A percentile compares a stretch with the other conserved stretches of the same genome.
phyloP scores from a whole-genome alignment of 2,113 vertebrate genomes.

The Clarias gariepinus region DNA sequence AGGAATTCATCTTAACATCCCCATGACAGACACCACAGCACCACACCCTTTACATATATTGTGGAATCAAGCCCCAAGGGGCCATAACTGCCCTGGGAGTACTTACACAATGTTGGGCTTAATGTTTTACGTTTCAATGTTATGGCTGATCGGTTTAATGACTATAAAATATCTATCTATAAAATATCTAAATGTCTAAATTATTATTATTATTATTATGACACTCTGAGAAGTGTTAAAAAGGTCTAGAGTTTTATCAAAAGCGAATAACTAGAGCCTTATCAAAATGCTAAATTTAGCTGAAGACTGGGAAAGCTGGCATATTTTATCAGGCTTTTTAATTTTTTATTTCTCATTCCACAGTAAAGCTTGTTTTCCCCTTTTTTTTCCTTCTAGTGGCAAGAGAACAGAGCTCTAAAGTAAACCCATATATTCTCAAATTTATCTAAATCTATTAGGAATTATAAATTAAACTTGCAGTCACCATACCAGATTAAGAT shows the following conservation, averaged over 20 bases:
- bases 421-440: background rate
- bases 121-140: too few relatives aligned
- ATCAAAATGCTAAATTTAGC: background rate
- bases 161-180: too few relatives aligned
- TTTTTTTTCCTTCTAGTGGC: background rate
- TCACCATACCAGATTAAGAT: background rate
- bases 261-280: constrained; percentile 5
- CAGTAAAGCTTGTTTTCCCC: background rate
- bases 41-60: too few relatives aligned
- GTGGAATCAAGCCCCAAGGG: too few relatives aligned
- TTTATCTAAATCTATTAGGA: background rate
- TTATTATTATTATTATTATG: too few relatives aligned
- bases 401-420: background rate
- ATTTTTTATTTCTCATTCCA: background rate
- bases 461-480: background rate
- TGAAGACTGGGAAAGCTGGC: background rate
- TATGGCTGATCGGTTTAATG: too few relatives aligned
- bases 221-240: background rate
- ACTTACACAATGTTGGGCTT: too few relatives aligned
- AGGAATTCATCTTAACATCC: too few relatives aligned
- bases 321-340: background rate
- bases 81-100: too few relatives aligned
- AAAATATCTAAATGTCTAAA: background rate
- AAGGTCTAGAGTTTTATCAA: background rate
- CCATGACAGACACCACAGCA: too few relatives aligned